A percentile compares a stretch with the other conserved stretches of the same genome.
phyloP scores from a whole-genome alignment of 2,797 vertebrate genomes.

The Chelmon rostratus region DNA sequence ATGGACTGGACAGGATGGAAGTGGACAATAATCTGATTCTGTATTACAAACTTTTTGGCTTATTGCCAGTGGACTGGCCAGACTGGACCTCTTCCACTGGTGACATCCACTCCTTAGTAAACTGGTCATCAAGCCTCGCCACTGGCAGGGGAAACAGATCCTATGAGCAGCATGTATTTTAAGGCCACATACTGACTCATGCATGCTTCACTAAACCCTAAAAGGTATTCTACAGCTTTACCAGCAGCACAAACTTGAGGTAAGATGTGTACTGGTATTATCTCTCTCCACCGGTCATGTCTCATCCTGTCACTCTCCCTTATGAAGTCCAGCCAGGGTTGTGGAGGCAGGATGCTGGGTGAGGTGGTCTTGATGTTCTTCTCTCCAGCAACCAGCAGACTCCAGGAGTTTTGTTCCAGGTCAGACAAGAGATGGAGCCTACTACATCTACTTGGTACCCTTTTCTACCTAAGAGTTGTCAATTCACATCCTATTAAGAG shows the following conservation, averaged over 20 bases:
- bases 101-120: background rate
- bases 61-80: too few relatives aligned
- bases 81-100: too few relatives aligned
- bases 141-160: background rate
- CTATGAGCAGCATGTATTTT: background rate
- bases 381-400: background rate
- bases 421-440: background rate
- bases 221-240: conserved; percentile 17
- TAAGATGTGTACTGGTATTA: background rate
- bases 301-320: background rate
- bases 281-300: background rate
- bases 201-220: conserved; percentile 21
- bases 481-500: background rate
- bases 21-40: too few relatives aligned
- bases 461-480: background rate
- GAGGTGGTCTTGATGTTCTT: background rate
- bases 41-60: too few relatives aligned
- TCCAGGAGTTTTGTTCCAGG: background rate
- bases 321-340: background rate
- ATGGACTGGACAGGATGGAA: too few relatives aligned
- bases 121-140: background rate
- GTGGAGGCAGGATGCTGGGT: background rate
- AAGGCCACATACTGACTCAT: background rate
- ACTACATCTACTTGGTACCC: background rate
- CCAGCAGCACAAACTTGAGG: conserved; percentile 1